Conservation (phyloP, 2,888 invertebrate species). For the Euzophera pinguis region DNA sequence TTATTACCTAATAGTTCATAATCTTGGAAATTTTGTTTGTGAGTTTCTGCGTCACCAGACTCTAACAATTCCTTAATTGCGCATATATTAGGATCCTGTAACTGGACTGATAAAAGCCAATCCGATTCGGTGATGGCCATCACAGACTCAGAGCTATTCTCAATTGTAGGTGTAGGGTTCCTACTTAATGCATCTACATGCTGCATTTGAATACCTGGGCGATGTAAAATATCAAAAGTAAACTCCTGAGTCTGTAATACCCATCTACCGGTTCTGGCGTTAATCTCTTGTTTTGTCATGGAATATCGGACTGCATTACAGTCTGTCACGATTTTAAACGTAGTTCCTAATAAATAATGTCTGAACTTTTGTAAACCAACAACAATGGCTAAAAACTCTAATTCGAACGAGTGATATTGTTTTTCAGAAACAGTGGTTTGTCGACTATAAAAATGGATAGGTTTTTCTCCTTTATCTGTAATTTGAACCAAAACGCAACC, state of each 20-base stretch:
- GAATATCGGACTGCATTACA: constrained; percentile 25
- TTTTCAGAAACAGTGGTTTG: constrained; percentile 38
- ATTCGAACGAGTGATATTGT: constrained; percentile 41
- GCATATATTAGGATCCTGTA: constrained; percentile 23
- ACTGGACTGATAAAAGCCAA: constrained; percentile 26
- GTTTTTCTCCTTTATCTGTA: constrained; percentile 24
- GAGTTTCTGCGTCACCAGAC: constrained; percentile 24
- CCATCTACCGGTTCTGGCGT: constrained; percentile 29
- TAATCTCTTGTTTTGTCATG: constrained; percentile 27
- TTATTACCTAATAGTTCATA: constrained; percentile 29
- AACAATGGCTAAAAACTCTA: constrained; percentile 43
- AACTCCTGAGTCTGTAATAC: constrained; percentile 26
- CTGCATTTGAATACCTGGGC: constrained; percentile 22
- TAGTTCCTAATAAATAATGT: constrained; percentile 30
- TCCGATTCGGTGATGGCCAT: constrained; percentile 24
- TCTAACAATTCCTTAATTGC: constrained; percentile 18
- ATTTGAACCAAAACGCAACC: constrained; percentile 35
- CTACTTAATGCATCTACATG: constrained; percentile 25
- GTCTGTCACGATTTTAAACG: constrained; percentile 24
- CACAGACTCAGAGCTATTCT: constrained; percentile 25
- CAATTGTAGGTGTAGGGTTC: constrained; percentile 22
- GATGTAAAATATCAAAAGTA: constrained; percentile 21
- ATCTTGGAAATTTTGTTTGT: constrained; percentile 24
- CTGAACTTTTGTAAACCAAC: constrained; percentile 32
- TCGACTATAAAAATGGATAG: constrained; percentile 36